These are phyloP conservation scores for Globia sparganii DNA, from an alignment of 2,888 invertebrate species.

Conservation along the genomic window DNA sequence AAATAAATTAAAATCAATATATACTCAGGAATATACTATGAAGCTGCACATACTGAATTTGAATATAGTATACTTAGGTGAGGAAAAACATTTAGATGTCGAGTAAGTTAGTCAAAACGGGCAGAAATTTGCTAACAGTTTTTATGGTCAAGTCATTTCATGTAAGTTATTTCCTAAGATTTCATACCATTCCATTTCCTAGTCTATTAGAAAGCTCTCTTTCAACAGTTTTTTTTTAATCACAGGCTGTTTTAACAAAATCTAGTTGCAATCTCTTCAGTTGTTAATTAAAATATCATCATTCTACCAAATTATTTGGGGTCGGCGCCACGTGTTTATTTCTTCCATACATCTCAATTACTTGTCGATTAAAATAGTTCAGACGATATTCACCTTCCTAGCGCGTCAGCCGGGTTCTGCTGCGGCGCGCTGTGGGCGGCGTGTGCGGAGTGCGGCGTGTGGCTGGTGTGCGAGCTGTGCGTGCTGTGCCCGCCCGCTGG, in stretches of 20 bases:
- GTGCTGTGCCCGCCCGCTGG: constrained; percentile 64
- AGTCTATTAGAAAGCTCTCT: not conserved
- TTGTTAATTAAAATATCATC: not conserved
- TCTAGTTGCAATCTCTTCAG: not conserved
- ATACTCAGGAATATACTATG: no score
- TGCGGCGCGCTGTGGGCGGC: constrained; percentile 64
- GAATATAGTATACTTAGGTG: no score
- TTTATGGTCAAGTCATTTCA: not conserved
- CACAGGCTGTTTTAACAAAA: not conserved
- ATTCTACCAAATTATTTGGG: not conserved
- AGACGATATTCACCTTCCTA: constrained; percentile 54
- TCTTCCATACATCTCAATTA: not conserved
- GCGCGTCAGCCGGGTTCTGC: constrained; percentile 60
- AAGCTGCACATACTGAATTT: no score
- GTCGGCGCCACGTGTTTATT: not conserved
- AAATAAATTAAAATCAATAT: no score
- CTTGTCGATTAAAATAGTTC: not conserved
- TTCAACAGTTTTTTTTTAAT: not conserved
- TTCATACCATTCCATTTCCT: not conserved
- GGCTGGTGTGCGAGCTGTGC: constrained; percentile 54
- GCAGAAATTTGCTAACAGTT: no score
- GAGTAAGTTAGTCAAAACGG: not conserved
- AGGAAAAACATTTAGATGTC: not conserved
- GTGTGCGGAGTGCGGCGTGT: constrained; percentile 75
- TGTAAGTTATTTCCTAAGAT: not conserved